phyloP scores from a whole-genome alignment of 2,888 invertebrate genomes.

The Hirtodrosophila cameraria region DNA sequence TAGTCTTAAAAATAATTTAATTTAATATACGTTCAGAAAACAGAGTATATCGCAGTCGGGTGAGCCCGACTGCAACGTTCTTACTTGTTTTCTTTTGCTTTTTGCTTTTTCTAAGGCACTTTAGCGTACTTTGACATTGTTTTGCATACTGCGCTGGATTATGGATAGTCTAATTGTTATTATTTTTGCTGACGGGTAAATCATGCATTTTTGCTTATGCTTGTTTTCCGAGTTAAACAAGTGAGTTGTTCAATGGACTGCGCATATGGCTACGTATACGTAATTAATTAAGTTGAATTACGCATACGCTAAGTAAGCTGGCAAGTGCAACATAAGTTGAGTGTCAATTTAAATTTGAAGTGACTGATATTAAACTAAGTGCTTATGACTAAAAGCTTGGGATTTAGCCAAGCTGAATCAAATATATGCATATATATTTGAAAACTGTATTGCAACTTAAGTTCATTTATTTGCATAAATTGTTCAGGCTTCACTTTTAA shows the following conservation, averaged over 20 bases:
- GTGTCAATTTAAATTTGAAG: constrained; percentile 38
- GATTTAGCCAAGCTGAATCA: too few species aligned
- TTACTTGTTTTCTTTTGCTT: too few species aligned
- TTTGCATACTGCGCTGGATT: neutral
- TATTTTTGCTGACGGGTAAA: constrained; percentile 1
- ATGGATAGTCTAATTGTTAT: constrained; percentile 8
- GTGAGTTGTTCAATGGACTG: constrained; percentile 24
- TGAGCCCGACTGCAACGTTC: too few species aligned
- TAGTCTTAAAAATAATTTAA: too few species aligned
- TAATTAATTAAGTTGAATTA: constrained; percentile 63
- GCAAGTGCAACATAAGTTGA: constrained; percentile 19
- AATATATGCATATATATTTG: too few species aligned
- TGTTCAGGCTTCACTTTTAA: too few species aligned
- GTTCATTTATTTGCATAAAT: neutral
- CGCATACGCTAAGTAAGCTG: constrained; percentile 38
- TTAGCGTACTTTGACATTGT: constrained; percentile 9
- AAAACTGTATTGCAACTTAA: too few species aligned
- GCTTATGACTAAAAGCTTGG: constrained; percentile 1
- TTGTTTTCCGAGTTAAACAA: constrained; percentile 6
- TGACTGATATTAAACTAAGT: constrained; percentile 23
- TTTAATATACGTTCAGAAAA: too few species aligned
- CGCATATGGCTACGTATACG: constrained; percentile 45
- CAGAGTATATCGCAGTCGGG: too few species aligned
- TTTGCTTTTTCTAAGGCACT: constrained; percentile 3
- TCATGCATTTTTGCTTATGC: constrained; percentile 2